Percentiles rank a stretch among this genome's conserved stretches.
phyloP scores from a whole-genome alignment of 1,140 invertebrate genomes.

The Meteorus sp. region DNA sequence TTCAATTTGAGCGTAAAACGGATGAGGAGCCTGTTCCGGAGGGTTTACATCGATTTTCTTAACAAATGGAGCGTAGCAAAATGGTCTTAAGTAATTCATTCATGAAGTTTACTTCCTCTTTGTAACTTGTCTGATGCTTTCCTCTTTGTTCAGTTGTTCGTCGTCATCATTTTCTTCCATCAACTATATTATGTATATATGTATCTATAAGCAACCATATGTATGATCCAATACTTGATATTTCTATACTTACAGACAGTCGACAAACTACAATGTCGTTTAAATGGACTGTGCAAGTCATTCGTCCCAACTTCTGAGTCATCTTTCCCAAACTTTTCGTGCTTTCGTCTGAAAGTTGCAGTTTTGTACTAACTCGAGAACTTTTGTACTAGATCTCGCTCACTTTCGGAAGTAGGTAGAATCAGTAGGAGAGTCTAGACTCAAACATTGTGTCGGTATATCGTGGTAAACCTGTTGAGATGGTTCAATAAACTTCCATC shows the following conservation, averaged over 20 bases:
- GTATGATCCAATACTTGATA: no score
- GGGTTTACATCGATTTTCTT: not conserved
- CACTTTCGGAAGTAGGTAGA: not conserved
- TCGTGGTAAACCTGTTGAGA: not conserved
- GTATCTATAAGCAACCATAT: no score
- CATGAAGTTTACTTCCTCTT: conserved; percentile 8
- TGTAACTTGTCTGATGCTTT: not conserved
- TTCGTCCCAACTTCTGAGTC: not conserved
- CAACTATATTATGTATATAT: conserved; percentile 24
- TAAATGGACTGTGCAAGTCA: not conserved
- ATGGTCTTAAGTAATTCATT: conserved; percentile 14
- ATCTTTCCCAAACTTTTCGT: not conserved
- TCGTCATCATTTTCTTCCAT: not conserved
- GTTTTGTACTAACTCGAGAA: no score
- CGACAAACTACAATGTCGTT: not conserved
- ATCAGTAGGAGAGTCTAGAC: not conserved
- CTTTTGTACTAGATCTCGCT: no score
- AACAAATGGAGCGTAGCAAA: not conserved
- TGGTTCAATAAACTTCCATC: not conserved
- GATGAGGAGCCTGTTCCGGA: no score
- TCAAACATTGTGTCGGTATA: not conserved
- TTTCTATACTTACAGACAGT: no score
- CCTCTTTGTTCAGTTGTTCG: conserved; percentile 1
- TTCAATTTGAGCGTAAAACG: not conserved
- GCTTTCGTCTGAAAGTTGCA: no score